A percentile compares a stretch with the other conserved stretches of the same genome.
Evolutionary conservation across 2,113 vertebrate species (phyloP).

Genomic region (Seriola rivoliana): DNA sequence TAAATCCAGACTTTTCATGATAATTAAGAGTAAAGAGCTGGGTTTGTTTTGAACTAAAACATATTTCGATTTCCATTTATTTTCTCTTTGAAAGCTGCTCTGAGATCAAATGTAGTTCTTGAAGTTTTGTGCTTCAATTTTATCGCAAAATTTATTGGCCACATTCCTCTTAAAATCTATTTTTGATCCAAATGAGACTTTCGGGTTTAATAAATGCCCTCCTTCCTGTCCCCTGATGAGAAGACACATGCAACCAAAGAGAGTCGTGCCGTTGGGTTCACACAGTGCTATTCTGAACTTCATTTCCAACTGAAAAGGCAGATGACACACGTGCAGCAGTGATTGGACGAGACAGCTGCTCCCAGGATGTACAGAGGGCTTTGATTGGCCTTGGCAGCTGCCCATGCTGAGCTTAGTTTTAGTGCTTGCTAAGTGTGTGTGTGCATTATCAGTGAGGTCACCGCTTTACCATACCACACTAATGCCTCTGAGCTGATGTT

Average conservation of each 20-base stretch:
- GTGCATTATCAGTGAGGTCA: constrained; percentile 80
- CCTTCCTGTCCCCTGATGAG: constrained; percentile 27
- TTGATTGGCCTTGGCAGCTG: constrained; percentile 85
- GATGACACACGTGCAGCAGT: constrained; percentile 79
- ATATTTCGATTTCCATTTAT: constrained; percentile 3
- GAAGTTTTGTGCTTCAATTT: constrained; percentile 8
- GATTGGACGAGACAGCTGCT: constrained; percentile 82
- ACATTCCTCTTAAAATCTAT: constrained; percentile 18
- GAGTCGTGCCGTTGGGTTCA: constrained; percentile 45
- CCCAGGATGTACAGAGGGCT: constrained; percentile 77
- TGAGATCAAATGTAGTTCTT: constrained; percentile 25
- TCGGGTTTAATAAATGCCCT: constrained; percentile 48
- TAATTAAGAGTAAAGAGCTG: constrained; percentile 22
- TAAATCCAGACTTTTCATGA: constrained; percentile 32
- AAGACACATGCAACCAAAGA: constrained; percentile 44
- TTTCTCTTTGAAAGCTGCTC: constrained; percentile 16
- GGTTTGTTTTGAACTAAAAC: constrained; percentile 22
- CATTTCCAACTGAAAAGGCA: constrained; percentile 75
- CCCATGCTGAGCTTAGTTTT: constrained; percentile 75
- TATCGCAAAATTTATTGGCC: background rate
- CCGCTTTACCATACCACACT: constrained; percentile 67
- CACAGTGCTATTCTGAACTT: constrained; percentile 66
- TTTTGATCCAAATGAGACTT: constrained; percentile 26
- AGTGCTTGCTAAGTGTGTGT: constrained; percentile 78
- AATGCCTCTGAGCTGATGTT: constrained; percentile 82